Conservation (phyloP, 2,113 vertebrate genomes). For the Salminus brasiliensis region DNA sequence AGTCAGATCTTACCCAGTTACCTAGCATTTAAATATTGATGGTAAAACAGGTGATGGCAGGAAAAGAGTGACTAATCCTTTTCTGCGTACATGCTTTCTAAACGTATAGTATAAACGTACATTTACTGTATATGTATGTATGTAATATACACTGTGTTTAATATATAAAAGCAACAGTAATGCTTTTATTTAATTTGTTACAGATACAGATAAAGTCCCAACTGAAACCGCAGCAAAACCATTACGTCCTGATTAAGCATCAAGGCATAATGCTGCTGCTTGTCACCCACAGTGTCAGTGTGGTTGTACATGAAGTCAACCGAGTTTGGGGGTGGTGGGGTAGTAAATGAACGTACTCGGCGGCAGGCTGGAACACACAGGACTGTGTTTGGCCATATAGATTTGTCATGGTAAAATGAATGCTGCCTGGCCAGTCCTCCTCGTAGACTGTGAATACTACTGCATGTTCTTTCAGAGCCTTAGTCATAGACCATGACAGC, state of each 20-base stretch:
- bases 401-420: conserved; percentile 88
- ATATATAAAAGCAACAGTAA: no score
- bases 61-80: no score
- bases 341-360: conserved; percentile 48
- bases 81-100: no score
- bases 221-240: conserved; percentile 29
- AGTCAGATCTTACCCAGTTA: background rate
- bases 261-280: conserved; percentile 67
- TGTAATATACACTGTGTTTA: no score
- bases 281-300: conserved; percentile 75
- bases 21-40: no score
- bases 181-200: no score
- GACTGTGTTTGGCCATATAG: conserved; percentile 82
- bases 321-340: conserved; percentile 45
- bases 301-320: conserved; percentile 84
- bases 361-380: conserved; percentile 83
- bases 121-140: no score
- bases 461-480: conserved; percentile 81
- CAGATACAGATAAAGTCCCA: conserved; percentile 2
- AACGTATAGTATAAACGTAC: no score
- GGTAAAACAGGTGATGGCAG: no score
- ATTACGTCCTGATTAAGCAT: conserved; percentile 42
- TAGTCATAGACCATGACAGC: conserved; percentile 87
- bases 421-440: conserved; percentile 82
- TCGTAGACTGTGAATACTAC: conserved; percentile 78